Percentiles rank a stretch among this genome's conserved stretches.
Conservation (phyloP, 2,888 invertebrate species). For the Craniophora ligustri region DNA sequence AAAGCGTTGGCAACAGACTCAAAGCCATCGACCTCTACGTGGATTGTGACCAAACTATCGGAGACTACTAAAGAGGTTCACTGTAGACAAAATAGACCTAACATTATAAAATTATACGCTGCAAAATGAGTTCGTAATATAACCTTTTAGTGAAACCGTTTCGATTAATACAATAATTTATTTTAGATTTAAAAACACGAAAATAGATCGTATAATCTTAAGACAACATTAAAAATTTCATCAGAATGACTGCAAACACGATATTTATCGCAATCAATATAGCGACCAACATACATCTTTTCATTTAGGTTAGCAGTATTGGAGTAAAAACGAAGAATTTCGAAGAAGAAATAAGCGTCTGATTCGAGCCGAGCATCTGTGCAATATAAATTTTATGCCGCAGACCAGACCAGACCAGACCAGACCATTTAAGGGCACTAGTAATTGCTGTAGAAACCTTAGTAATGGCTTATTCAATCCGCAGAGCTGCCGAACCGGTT, state of each 20-base stretch:
- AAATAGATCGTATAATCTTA: no score
- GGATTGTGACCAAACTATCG: slow-evolving; percentile 12
- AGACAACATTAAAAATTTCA: background rate
- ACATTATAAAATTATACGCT: slow-evolving; percentile 15
- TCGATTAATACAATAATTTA: no score
- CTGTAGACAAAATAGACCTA: background rate
- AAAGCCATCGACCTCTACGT: slow-evolving; percentile 30
- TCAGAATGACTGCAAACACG: background rate
- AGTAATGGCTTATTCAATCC: slow-evolving; percentile 82
- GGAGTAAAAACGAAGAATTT: slow-evolving; percentile 11
- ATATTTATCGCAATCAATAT: no score
- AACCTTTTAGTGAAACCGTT: no score
- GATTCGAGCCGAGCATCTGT: slow-evolving; percentile 67
- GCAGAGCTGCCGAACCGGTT: slow-evolving; percentile 66
- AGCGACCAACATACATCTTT: no score
- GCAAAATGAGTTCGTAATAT: no score
- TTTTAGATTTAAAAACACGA: no score
- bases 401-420: slow-evolving; percentile 64
- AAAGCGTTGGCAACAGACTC: slow-evolving; percentile 17
- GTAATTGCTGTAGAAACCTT: slow-evolving; percentile 82
- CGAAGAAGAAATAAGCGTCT: slow-evolving; percentile 56
- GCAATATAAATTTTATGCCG: slow-evolving; percentile 71
- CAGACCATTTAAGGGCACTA: slow-evolving; percentile 69
- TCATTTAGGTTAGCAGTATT: no score
- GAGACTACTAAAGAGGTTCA: background rate